These are phyloP conservation scores for Luehdorfia chinensis DNA, from an alignment of 1,140 invertebrate species.

Conservation along the genomic window DNA sequence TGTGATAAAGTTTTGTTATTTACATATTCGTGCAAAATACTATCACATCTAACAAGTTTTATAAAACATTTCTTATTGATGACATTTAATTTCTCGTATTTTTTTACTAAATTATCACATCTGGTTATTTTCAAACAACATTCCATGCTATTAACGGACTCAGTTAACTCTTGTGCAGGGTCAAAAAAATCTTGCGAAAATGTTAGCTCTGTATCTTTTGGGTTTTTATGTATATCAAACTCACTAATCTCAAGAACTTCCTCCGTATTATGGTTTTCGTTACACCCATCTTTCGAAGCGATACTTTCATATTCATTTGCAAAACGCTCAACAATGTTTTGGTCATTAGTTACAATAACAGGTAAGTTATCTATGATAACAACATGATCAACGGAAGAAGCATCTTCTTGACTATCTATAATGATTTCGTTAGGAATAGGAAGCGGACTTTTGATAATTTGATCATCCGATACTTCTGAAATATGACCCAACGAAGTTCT, in stretches of 20 bases:
- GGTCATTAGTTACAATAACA: not conserved
- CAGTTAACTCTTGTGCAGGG: not conserved
- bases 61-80: conserved; percentile 39
- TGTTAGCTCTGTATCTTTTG: not conserved
- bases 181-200: not conserved
- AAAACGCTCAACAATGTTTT: not conserved
- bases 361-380: not conserved
- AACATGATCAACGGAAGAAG: not conserved
- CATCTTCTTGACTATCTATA: not conserved
- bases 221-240: not conserved
- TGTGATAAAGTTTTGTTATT: not conserved
- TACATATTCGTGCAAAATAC: conserved; percentile 10
- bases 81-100: conserved; percentile 24
- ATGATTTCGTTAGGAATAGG: not conserved
- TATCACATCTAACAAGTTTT: conserved; percentile 45
- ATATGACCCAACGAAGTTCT: too few relatives aligned
- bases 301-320: too few relatives aligned
- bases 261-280: not conserved
- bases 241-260: not conserved
- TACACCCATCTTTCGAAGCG: too few relatives aligned
- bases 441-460: too few relatives aligned
- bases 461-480: too few relatives aligned
- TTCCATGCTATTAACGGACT: conserved; percentile 12
- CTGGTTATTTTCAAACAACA: conserved; percentile 31
- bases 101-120: conserved; percentile 35